Conservation (phyloP, 2,888 invertebrate species). For the Sthenelais limicola region DNA sequence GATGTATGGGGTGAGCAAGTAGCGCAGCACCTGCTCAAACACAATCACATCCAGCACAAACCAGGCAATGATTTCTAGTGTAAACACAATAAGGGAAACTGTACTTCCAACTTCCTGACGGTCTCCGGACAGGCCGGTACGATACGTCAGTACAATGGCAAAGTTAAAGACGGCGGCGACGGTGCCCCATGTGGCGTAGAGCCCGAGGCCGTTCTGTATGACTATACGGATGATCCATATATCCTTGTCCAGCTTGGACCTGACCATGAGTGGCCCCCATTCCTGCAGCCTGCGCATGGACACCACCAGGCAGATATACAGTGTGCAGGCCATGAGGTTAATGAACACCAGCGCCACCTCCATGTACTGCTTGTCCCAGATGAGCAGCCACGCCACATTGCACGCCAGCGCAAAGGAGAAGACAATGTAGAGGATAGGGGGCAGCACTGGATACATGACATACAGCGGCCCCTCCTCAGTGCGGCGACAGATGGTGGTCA, state of each 20-base stretch:
- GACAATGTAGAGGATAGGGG: slow-evolving; percentile 56
- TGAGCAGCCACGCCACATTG: slow-evolving; percentile 63
- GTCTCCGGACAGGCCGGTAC: slow-evolving; percentile 47
- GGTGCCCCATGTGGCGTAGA: slow-evolving; percentile 65
- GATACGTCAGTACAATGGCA: slow-evolving; percentile 58
- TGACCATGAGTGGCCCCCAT: slow-evolving; percentile 52
- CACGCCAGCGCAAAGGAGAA: slow-evolving; percentile 56
- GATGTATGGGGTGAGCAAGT: slow-evolving; percentile 66
- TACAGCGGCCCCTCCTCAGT: slow-evolving; percentile 58
- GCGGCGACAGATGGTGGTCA: slow-evolving; percentile 58
- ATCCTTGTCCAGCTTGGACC: slow-evolving; percentile 55
- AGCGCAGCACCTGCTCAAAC: slow-evolving; percentile 63
- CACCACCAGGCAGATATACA: slow-evolving; percentile 57
- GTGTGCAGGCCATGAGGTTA: slow-evolving; percentile 50
- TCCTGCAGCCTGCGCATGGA: slow-evolving; percentile 57
- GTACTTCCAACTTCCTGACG: slow-evolving; percentile 53
- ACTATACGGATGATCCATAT: slow-evolving; percentile 64
- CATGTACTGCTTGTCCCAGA: slow-evolving; percentile 62
- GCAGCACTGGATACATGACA: slow-evolving; percentile 56
- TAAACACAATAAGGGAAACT: slow-evolving; percentile 57
- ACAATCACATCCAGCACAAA: slow-evolving; percentile 61
- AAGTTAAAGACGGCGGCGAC: slow-evolving; percentile 65
- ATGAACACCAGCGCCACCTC: slow-evolving; percentile 53
- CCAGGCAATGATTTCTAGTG: slow-evolving; percentile 58
- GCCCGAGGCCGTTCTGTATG: slow-evolving; percentile 66